Base-by-base conservation (phyloP, 2,113 vertebrate species). In the Sphaerodactylus townsendi region DNA sequence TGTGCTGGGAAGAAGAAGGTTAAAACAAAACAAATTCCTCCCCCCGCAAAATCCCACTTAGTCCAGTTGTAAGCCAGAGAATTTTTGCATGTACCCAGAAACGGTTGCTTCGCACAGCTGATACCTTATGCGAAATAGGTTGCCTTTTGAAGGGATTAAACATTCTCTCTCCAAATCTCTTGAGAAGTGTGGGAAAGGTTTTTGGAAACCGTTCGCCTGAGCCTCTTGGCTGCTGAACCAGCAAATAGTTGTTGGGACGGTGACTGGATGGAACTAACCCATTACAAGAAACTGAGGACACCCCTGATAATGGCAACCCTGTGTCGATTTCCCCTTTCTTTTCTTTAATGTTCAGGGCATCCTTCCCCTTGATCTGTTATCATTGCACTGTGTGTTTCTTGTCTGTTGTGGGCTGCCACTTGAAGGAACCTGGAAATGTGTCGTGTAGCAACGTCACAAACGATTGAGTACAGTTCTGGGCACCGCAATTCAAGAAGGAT, bases 31-130 rank as follows among this genome's bases (percentile, higher is more conserved):
- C 25, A 21, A 64, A 37, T 3, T 3, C 39, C 59, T 6, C 23
- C 35, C 50, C 50, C 50, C 10, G 10, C 41, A 23, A 69, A 39
- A 14, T 23, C 69, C 86, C 71, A 5, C 77, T 75, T 79, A 76
- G 76, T 66, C 87, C 82, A 71, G 66, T 89, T 89, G 85, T 66
- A 86, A 89, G 77, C 88, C 81, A 33, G 44, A 83, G 77, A 25
- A 72, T 66, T 77, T 93, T 56, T 30, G n/a, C 33, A 13, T 59
- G 35, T 28, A 7, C n/a, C n/a, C 37, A 56, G 28, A 81, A 81
- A 56, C 28, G 46, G 30, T 48, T 35, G 6, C 5, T 33, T 21
- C 87, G 14, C 79, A 4, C 28, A 56, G 82, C 85, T 71, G 86
- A 88, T 73, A 56, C 64, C 73, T 85, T 70, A 89, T 33, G 5